These are phyloP conservation scores for Rallus limicola DNA, from an alignment of 2,113 vertebrate genomes.

Conservation along the genomic window DNA sequence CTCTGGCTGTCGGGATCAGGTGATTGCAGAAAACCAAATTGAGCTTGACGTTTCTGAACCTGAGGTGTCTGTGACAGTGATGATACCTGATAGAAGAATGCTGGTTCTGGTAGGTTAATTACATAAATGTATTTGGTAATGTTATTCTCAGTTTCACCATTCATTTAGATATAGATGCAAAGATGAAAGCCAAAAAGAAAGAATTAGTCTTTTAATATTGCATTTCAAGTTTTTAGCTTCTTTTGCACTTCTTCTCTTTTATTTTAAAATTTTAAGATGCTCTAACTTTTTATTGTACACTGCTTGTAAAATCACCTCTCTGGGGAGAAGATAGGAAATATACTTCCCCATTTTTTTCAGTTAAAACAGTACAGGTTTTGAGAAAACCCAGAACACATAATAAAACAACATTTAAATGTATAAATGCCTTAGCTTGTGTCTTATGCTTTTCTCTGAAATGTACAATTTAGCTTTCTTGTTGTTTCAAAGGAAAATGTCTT, in stretches of 20 bases:
- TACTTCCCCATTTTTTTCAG: not conserved
- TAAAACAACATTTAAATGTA: not conserved
- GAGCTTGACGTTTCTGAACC: constrained; percentile 79
- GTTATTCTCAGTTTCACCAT: not conserved
- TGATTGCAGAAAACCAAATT: constrained; percentile 78
- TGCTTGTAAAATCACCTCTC: not conserved
- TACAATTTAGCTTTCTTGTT: constrained; percentile 37
- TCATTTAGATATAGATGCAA: not conserved
- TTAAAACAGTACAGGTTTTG: not conserved
- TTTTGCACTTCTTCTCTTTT: not conserved
- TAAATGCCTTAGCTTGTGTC: not conserved
- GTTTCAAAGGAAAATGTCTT: constrained; percentile 87
- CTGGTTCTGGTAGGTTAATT: constrained; percentile 82
- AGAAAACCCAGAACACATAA: not conserved
- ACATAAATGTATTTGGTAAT: not conserved
- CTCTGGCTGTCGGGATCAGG: constrained; percentile 85
- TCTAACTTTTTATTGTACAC: not conserved
- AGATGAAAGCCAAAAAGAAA: not conserved
- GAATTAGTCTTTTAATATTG: not conserved
- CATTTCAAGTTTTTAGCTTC: not conserved
- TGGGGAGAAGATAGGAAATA: not conserved
- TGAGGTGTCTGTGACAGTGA: constrained; percentile 79
- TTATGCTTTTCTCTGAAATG: constrained; percentile 19
- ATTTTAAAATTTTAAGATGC: not conserved
- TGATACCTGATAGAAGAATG: constrained; percentile 79